Evolutionary conservation across 1,140 invertebrate genomes (phyloP), one percentile per base, ranked within the genome.

Genomic region (Kradibia gibbosae): DNA sequence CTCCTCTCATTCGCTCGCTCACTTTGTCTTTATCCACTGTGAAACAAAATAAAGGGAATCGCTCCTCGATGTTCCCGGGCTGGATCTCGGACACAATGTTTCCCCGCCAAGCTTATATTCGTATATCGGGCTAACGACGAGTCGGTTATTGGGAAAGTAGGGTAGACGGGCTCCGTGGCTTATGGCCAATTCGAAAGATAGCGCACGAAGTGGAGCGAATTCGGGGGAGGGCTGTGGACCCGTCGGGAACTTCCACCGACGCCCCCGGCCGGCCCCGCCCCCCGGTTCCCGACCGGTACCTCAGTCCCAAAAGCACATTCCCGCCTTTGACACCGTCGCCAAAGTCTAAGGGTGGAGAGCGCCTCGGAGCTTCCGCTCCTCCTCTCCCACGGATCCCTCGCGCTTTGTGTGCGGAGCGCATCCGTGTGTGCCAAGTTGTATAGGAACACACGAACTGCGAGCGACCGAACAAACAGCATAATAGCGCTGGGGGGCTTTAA

Each of bases 401-500:
- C 10, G 39, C 70, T 71, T 48, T 39, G 36, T 67, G 22, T n/a
- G 55, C 39, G 22, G 25, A 25, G 42, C 1, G 50, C 31, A n/a
- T 62, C 13, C 36, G 13, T 48, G 25, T 36, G 71, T 31, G 39
- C 17, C 4, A 0, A 3, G 22, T 36, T 42, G 31, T 73, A 53
- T 42, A 73, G 57, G 74, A 80, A 80, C 60, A 80, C 60, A 78
- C 22, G 28, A 73, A 70, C 57, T 5, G n/a, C 28, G n/a, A 31
- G 13, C 36, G 17, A 17, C 53, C 50, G 73, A 75, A 77, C 74
- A 65, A 65, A 65, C 74, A 31, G 74, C 74, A 77, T 77, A 77
- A 77, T 77, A 77, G 67, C 78, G 71, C 55, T 55, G 3, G 57
- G 55, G 74, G 25, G 65, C 45, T 70, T 83, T 83, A 85, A 86